These are phyloP conservation scores for Tenualosa ilisha DNA, from an alignment of 2,797 vertebrate genomes.

Conservation along the genomic window DNA sequence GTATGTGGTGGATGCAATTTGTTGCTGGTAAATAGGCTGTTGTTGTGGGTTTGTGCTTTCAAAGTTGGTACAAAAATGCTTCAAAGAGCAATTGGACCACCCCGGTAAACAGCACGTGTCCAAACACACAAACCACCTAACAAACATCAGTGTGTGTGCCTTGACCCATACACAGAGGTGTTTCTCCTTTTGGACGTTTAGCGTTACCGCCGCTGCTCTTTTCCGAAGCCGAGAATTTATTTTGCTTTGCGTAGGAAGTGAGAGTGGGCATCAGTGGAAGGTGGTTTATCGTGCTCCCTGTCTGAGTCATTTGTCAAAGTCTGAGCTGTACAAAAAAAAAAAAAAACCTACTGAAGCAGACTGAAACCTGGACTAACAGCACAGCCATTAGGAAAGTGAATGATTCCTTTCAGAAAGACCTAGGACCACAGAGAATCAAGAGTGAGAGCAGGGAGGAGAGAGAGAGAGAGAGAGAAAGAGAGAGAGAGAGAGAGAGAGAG, in stretches of 20 bases:
- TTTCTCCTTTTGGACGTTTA: background rate
- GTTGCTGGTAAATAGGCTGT: background rate
- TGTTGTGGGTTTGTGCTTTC: background rate
- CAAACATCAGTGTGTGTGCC: background rate
- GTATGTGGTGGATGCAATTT: background rate
- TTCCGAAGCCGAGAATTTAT: slow-evolving; percentile 28
- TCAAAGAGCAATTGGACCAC: background rate
- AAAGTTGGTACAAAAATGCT: background rate
- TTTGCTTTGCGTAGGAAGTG: slow-evolving; percentile 53
- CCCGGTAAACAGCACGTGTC: background rate
- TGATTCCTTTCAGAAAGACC: slow-evolving; percentile 47
- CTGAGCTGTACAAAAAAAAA: slow-evolving; percentile 37
- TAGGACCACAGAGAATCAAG: slow-evolving; percentile 39
- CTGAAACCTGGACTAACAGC: slow-evolving; percentile 33
- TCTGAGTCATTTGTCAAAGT: slow-evolving; percentile 58
- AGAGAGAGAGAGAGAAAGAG: background rate
- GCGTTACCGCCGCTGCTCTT: background rate
- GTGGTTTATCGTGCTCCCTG: slow-evolving; percentile 49
- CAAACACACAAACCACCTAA: background rate
- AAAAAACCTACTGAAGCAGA: slow-evolving; percentile 47
- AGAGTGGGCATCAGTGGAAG: slow-evolving; percentile 47
- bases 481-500: background rate
- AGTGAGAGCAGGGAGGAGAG: background rate
- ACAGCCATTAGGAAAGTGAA: slow-evolving; percentile 50
- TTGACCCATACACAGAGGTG: background rate